Base-by-base conservation (phyloP, 2,113 vertebrate species). In the Scolopax mira region DNA sequence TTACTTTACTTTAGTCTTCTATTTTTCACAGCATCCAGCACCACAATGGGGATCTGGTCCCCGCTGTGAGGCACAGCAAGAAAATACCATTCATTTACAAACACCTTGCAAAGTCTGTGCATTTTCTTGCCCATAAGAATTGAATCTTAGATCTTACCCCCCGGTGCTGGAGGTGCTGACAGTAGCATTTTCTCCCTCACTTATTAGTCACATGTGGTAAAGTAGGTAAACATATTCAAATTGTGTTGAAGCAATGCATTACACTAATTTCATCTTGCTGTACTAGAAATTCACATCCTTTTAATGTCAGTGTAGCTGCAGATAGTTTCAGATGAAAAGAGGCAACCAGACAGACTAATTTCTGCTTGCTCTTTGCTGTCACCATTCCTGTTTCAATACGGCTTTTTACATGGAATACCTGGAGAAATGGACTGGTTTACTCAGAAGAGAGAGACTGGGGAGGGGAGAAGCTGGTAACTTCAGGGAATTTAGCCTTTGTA, bases 171-270 rank as follows among this genome's bases (percentile, higher is more conserved):
- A 65, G 52, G 62, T 82, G 81, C 67, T 75, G 62, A 72, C 66
- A 69, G 39, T 14, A 87, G 57, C 57, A 79, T 85, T 93, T 93
- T 91, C 74, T 79, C 72, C 41, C 44, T 52, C 70, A 41, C 44
- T 71, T 93, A 71, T 88, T 90, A 64, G 51, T 90, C 92, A 79
- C 55, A 84, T 57, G 35, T 60, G 14, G 39, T 58, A 49, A 85
- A 72, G 80, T 71, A 75, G 66, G 44, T 79, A 94, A 94, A 93
- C 54, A 92, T 28, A 81, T 89, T 89, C 62, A 92, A 85, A 94
- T 93, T 69, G 57, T 65, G 33, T 39, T 82, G 80, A 44, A 77
- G 80, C 48, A 72, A 58, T 51, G 61, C 61, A 69, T 72, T 52
- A 41, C 61, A 79, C 62, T 74, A 7, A 33, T 69, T 85, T 89